A percentile compares a stretch with the other conserved stretches of the same genome.
Evolutionary conservation across 1,140 invertebrate species (phyloP).

Genomic region (Augochlora pura): DNA sequence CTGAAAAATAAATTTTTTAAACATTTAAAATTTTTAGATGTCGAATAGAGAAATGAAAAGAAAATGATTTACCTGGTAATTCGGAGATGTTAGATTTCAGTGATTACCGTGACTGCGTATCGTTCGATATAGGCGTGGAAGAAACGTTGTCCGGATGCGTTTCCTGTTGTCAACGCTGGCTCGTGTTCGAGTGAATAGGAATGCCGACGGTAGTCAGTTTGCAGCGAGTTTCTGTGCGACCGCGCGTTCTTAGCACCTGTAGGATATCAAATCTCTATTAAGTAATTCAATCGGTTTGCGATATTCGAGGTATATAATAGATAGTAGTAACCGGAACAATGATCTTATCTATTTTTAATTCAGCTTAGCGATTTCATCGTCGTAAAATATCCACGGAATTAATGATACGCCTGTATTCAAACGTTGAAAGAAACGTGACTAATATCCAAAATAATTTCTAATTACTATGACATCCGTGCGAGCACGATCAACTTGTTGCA

Average conservation of each 20-base stretch:
- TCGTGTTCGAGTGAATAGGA: constrained; percentile 10
- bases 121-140: constrained; percentile 3
- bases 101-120: background rate
- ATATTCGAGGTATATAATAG: background rate
- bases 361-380: too few relatives aligned
- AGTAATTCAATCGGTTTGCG: background rate
- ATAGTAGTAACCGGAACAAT: background rate
- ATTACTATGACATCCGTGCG: too few relatives aligned
- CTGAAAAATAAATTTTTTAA: background rate
- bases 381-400: background rate
- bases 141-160: constrained; percentile 36
- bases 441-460: too few relatives aligned
- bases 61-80: too few relatives aligned
- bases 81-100: too few relatives aligned
- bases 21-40: too few relatives aligned
- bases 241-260: background rate
- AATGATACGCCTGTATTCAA: too few relatives aligned
- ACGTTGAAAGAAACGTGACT: too few relatives aligned
- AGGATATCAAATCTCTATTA: constrained; percentile 3
- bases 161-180: constrained; percentile 50
- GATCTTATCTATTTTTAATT: background rate
- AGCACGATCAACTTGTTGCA: too few relatives aligned
- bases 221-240: too few relatives aligned
- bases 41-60: too few relatives aligned
- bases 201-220: background rate